phyloP scores from a whole-genome alignment of 2,888 invertebrate genomes.

The Cremastobaeus sp. region DNA sequence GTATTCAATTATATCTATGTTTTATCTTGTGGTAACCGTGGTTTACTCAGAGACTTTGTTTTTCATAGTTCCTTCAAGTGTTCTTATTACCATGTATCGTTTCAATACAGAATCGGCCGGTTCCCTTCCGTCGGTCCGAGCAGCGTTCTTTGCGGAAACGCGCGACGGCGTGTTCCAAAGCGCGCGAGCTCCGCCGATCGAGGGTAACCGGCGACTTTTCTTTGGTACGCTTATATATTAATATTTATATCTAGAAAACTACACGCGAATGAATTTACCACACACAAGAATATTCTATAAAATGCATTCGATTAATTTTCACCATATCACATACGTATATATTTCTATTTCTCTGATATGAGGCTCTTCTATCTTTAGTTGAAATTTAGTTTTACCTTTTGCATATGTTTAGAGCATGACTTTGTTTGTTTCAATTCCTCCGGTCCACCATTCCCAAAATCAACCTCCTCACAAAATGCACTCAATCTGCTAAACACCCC shows the following conservation, averaged over 20 bases:
- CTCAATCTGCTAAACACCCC: background rate
- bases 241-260: slow-evolving; percentile 68
- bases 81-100: slow-evolving; percentile 72
- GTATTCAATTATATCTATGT: slow-evolving; percentile 73
- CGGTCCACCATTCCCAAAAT: slow-evolving; percentile 63
- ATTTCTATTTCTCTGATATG: slow-evolving; percentile 77
- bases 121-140: slow-evolving; percentile 35
- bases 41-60: slow-evolving; percentile 72
- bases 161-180: slow-evolving; percentile 6
- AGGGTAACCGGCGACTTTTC: slow-evolving; percentile 34
- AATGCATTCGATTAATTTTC: slow-evolving; percentile 68
- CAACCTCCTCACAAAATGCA: slow-evolving; percentile 21
- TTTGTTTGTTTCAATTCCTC: slow-evolving; percentile 75
- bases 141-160: background rate
- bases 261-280: slow-evolving; percentile 71
- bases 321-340: slow-evolving; percentile 70
- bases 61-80: slow-evolving; percentile 72
- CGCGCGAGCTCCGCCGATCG: too few relatives aligned
- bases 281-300: slow-evolving; percentile 67
- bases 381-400: slow-evolving; percentile 78
- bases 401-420: slow-evolving; percentile 79
- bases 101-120: slow-evolving; percentile 59
- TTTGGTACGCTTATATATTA: slow-evolving; percentile 58
- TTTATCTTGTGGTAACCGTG: slow-evolving; percentile 75
- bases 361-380: slow-evolving; percentile 78